Conservation (phyloP, 1,140 invertebrate genomes). For the Ips nitidus region DNA sequence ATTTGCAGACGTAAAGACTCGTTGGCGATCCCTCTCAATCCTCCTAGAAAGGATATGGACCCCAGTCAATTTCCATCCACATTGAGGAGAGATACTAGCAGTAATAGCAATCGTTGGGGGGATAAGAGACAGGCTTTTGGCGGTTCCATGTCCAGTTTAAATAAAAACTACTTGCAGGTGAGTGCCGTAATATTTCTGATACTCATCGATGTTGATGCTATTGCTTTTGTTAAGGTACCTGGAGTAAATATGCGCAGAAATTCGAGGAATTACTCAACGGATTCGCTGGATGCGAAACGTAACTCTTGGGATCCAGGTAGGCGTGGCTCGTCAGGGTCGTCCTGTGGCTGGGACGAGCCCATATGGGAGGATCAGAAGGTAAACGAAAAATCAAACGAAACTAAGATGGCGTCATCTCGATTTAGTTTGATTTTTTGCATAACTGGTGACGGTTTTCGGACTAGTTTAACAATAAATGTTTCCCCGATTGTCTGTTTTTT, state of each 20-base stretch:
- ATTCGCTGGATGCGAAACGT: slow-evolving; percentile 70
- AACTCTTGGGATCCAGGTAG: slow-evolving; percentile 68
- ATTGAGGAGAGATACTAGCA: slow-evolving; percentile 51
- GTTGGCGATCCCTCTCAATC: slow-evolving; percentile 55
- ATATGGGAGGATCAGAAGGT: slow-evolving; percentile 55
- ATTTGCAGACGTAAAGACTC: slow-evolving; percentile 55
- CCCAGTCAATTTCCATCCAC: slow-evolving; percentile 68
- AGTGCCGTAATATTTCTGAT: neutral
- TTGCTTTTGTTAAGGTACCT: slow-evolving; percentile 8
- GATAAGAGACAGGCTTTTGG: slow-evolving; percentile 50
- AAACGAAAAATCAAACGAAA: too few relatives aligned
- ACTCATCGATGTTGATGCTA: neutral
- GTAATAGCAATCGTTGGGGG: slow-evolving; percentile 49
- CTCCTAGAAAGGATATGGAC: slow-evolving; percentile 59
- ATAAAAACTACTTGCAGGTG: slow-evolving; percentile 44
- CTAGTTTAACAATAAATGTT: too few relatives aligned
- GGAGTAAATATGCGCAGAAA: slow-evolving; percentile 43
- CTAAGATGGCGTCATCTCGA: too few relatives aligned
- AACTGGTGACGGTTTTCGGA: too few relatives aligned
- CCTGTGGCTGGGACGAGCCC: slow-evolving; percentile 50
- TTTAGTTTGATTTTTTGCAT: too few relatives aligned
- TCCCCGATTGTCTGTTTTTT: too few relatives aligned
- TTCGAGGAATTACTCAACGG: slow-evolving; percentile 63
- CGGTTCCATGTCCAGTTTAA: slow-evolving; percentile 51
- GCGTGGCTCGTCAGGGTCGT: slow-evolving; percentile 60